Base-by-base conservation (phyloP, 1,140 invertebrate species). In the Lasaia peninsularis region DNA sequence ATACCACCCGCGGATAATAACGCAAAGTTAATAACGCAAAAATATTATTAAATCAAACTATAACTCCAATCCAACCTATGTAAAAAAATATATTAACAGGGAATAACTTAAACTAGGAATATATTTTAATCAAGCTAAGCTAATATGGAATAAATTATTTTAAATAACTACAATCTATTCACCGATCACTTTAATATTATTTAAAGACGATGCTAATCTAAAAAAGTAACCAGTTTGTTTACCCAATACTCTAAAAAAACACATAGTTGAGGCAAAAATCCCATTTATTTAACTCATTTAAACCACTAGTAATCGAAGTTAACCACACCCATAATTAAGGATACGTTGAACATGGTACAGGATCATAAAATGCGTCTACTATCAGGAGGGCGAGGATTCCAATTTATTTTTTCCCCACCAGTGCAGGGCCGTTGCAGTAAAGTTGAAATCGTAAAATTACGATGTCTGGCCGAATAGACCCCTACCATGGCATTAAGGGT, bases 351-450 rank as follows among this genome's bases (percentile, higher is more conserved):
- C 60, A 63, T 62, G 60, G 34, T 37, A 37, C 64, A 52, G 49
- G 58, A 63, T 76, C 79, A 67, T 78, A 82, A 82, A 80, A 72
- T 60, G 67, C 60, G 59, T 62, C 53, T 51, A 48, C 59, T 74
- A 76, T 73, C 69, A 62, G 57, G 69, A 77, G 79, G 82, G 79
- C 73, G 80, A 73, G 68, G 74, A 71, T 76, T 78, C 80, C 80
- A 86, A 86, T 86, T 86, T 86, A 86, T 86, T 86, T 86, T 84
- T 86, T 85, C 78, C 78, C 80, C 78, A 69, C 65, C 68, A 73
- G 66, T 81, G 80, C 83, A 81, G 75, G 73, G 75, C 71, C 61
- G 72, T 58, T 84, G 79, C 81, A 86, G 76, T 86, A 81, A 86
- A 84, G 63, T 75, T 63, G 61, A 62, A 77, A 82, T 83, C 78